Evolutionary conservation across 1,140 invertebrate species (phyloP).

Genomic region (Paracyclopina nana): DNA sequence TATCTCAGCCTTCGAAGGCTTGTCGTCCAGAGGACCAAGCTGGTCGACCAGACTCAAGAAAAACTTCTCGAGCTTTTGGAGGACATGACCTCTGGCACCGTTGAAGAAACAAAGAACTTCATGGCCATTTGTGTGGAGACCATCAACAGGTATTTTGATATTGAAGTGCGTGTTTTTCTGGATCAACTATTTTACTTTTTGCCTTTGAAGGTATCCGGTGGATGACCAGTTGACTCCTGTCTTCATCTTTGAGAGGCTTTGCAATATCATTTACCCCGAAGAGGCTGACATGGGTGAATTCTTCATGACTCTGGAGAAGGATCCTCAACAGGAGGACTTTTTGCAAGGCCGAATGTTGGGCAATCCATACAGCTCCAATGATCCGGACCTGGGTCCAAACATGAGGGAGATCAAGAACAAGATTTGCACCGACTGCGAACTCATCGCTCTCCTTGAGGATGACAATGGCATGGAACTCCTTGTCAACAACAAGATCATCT

Average conservation of each 20-base stretch:
- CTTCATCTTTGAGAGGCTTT: slow-evolving; percentile 82
- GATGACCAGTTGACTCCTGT: slow-evolving; percentile 88
- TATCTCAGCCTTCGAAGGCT: slow-evolving; percentile 73
- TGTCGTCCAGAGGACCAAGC: slow-evolving; percentile 76
- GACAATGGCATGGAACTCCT: slow-evolving; percentile 96
- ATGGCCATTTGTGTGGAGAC: slow-evolving; percentile 95
- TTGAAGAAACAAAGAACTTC: slow-evolving; percentile 85
- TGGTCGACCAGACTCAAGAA: slow-evolving; percentile 92
- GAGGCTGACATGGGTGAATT: slow-evolving; percentile 93
- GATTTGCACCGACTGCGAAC: slow-evolving; percentile 88
- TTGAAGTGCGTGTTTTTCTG: too few species aligned
- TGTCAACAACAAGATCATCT: slow-evolving; percentile 98
- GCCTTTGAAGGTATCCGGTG: slow-evolving; percentile 57
- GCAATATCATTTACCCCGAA: slow-evolving; percentile 91
- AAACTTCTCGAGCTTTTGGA: slow-evolving; percentile 80
- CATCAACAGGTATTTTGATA: slow-evolving; percentile 48
- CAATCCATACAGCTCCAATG: slow-evolving; percentile 85
- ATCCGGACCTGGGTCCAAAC: slow-evolving; percentile 76
- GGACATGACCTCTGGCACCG: slow-evolving; percentile 88
- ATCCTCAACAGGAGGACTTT: slow-evolving; percentile 96
- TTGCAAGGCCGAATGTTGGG: slow-evolving; percentile 90
- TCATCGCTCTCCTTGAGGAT: slow-evolving; percentile 85
- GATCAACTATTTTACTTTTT: too few species aligned
- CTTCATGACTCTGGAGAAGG: slow-evolving; percentile 86
- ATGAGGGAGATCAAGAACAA: slow-evolving; percentile 99